Percentiles rank a stretch among this genome's conserved stretches.
phyloP scores from a whole-genome alignment of 2,797 vertebrate species.

The Falco biarmicus region DNA sequence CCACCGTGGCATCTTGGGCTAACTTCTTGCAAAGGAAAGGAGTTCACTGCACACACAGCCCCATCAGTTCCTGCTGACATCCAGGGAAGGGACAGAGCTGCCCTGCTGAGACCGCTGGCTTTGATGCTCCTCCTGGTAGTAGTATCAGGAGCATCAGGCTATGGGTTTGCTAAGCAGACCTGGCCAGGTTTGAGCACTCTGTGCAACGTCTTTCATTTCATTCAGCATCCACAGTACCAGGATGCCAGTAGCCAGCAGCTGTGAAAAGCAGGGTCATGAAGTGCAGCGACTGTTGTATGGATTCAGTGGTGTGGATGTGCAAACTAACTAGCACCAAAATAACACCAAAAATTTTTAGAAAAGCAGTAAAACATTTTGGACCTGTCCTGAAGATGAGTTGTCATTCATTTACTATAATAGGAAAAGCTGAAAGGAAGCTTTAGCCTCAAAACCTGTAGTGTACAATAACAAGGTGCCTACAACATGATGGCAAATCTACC shows the following conservation, averaged over 20 bases:
- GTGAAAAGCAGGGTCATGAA: background rate
- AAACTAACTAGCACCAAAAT: background rate
- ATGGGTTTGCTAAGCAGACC: background rate
- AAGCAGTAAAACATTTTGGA: background rate
- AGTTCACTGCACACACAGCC: background rate
- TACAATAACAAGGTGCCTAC: background rate
- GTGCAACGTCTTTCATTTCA: background rate
- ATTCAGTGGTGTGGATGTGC: background rate
- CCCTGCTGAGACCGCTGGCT: background rate
- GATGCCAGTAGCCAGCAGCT: background rate
- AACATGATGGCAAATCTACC: background rate
- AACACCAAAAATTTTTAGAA: background rate
- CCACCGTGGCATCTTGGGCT: rapidly evolving
- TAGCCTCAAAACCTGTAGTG: background rate
- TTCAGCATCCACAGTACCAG: background rate
- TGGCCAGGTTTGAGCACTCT: background rate
- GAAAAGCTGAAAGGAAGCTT: background rate
- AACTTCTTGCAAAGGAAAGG: background rate
- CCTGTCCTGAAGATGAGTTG: background rate
- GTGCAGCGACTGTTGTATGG: background rate
- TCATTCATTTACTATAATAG: background rate
- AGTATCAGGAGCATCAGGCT: background rate
- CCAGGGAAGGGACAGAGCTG: background rate
- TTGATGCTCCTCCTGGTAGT: background rate
- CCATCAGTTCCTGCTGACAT: background rate